Base-by-base conservation (phyloP, 2,888 invertebrate species). In the Cephonodes hylas region DNA sequence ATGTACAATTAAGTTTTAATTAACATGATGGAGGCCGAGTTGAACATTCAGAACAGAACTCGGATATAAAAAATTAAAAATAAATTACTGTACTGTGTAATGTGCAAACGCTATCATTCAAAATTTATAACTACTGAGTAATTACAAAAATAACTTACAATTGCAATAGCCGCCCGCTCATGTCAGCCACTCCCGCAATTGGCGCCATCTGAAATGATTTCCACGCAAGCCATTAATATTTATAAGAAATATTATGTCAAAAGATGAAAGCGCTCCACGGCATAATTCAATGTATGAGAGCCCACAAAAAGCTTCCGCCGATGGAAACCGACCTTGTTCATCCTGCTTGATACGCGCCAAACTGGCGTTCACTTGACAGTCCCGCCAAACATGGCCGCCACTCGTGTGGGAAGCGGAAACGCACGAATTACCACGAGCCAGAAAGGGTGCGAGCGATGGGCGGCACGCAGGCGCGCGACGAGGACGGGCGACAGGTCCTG, bases 351-450 rank as follows among this genome's bases (percentile, higher is more conserved):
- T 85, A 85, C 88, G 91, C 90, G 91, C 91, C 88, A 90, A 92
- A 92, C 91, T 91, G 87, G 85, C 89, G 85, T 88, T 85, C 83
- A 87, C 82, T 88, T 91, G 91, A 89, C 89, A 91, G 89, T 87
- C 88, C 91, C 85, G 91, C 88, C 88, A 91, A 92, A 91, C 86
- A 93, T 93, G 93, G 93, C 93, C 77, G 88, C 86, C 84, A 73
- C 75, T 86, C 90, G 89, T 87, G 87, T 88, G 85, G 89, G 87
- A 90, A 88, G 89, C 89, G 93, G 91, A 91, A 91, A 91, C 83
- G 86, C 86, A 89, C 92, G 91, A 92, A 85, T 82, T 85, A 85
- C 74, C 80, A 87, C 91, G 91, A 91, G 84, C 76, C 85, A 84
- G 85, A 89, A 83, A 86, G 89, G 88, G 89, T 85, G 85, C 83